A percentile compares a stretch with the other conserved stretches of the same genome.
Evolutionary conservation across 2,113 vertebrate genomes (phyloP).

Genomic region (Petrocephalus microphthalmus): DNA sequence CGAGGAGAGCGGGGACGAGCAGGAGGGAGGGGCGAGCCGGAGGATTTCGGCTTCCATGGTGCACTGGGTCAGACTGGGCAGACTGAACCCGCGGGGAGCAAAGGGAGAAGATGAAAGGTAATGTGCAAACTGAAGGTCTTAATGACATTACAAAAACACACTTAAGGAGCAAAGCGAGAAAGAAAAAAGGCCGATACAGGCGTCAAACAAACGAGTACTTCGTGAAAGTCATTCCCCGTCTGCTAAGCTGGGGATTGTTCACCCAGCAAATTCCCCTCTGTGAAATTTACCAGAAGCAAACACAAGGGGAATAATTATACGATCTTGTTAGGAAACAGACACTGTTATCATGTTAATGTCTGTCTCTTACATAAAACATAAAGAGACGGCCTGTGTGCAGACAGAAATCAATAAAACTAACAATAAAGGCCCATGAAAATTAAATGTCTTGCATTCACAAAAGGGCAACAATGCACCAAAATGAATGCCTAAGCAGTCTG

Average conservation of each 20-base stretch:
- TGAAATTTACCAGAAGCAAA: conserved; percentile 16
- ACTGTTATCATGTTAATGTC: conserved; percentile 17
- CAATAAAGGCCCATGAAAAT: conserved; percentile 13
- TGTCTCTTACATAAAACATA: conserved; percentile 13
- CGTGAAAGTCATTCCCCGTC: not conserved
- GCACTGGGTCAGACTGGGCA: conserved; percentile 3
- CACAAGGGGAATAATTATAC: conserved; percentile 16
- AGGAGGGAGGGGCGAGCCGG: not conserved
- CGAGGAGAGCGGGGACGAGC: not conserved
- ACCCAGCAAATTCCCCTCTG: not conserved
- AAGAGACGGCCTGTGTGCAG: not conserved
- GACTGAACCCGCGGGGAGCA: not conserved
- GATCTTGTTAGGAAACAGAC: conserved; percentile 13
- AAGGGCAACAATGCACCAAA: not conserved
- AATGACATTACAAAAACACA: conserved; percentile 10
- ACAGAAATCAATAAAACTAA: conserved; percentile 2
- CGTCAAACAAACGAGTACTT: conserved; percentile 5
- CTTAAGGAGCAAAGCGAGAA: not conserved
- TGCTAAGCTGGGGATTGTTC: not conserved
- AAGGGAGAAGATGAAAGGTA: not conserved
- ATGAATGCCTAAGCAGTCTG: conserved; percentile 1
- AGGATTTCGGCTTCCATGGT: conserved; percentile 2
- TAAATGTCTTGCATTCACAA: conserved; percentile 14
- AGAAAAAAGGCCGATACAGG: not conserved
- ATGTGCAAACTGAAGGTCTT: not conserved